phyloP scores from a whole-genome alignment of 2,888 invertebrate species.

The Drymonia ruficornis region DNA sequence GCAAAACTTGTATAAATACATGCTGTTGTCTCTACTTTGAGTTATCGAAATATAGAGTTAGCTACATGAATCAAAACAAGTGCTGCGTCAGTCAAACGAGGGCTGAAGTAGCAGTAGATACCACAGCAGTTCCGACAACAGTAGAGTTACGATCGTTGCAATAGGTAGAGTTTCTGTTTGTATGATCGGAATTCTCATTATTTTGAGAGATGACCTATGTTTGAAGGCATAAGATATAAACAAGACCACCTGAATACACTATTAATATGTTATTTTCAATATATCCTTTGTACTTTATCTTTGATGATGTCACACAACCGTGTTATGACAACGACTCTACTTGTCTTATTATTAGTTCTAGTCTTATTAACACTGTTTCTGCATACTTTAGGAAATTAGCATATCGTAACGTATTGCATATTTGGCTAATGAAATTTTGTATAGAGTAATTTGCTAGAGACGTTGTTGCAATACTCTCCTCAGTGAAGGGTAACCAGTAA shows the following conservation, averaged over 20 bases:
- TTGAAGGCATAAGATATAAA: too few species aligned
- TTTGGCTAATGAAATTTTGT: not conserved
- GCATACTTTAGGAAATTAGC: not conserved
- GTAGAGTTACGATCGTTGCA: too few species aligned
- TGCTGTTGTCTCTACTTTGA: too few species aligned
- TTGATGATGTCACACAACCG: not conserved
- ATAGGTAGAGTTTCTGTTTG: too few species aligned
- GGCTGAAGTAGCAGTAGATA: too few species aligned
- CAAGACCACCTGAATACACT: not conserved
- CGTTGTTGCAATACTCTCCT: not conserved
- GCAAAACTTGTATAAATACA: too few species aligned
- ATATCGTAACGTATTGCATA: not conserved
- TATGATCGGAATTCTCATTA: too few species aligned
- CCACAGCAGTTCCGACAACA: too few species aligned
- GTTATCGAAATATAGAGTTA: too few species aligned
- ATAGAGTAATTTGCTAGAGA: not conserved
- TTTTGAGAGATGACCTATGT: too few species aligned
- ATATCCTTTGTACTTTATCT: not conserved
- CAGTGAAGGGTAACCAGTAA: constrained; percentile 11
- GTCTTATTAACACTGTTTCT: not conserved
- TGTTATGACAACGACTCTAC: not conserved
- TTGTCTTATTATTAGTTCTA: not conserved
- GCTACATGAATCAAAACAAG: too few species aligned
- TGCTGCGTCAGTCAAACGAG: too few species aligned
- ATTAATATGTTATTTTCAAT: not conserved